A percentile compares a stretch with the other conserved stretches of the same genome.
These are phyloP conservation scores for Procambarus clarkii DNA, from an alignment of 1,140 invertebrate species.

Conservation along the genomic window DNA sequence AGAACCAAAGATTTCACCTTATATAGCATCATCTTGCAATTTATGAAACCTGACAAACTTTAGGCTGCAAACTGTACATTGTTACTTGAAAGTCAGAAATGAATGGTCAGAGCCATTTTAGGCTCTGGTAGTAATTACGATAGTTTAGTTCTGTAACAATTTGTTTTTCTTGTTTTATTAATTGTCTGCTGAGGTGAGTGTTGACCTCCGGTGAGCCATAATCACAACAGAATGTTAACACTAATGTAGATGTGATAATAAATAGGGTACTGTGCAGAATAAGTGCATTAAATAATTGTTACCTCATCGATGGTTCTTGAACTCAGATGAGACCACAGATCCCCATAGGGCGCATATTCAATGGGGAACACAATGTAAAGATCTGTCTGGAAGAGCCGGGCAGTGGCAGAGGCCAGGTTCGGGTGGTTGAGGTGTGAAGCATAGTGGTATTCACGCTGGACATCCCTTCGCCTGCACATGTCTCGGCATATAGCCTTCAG, in stretches of 20 bases:
- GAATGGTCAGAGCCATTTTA: too few species aligned
- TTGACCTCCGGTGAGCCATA: not conserved
- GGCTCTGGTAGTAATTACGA: not conserved
- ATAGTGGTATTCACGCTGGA: constrained; percentile 57
- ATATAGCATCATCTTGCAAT: too few species aligned
- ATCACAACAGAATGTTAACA: not conserved
- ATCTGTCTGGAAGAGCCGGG: constrained; percentile 59
- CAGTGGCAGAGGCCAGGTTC: constrained; percentile 25
- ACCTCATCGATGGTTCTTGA: constrained; percentile 54
- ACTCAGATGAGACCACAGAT: constrained; percentile 32
- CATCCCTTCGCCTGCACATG: constrained; percentile 44
- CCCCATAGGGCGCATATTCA: constrained; percentile 53
- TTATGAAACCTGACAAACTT: too few species aligned
- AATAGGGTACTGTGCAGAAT: too few species aligned
- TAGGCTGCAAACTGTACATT: too few species aligned
- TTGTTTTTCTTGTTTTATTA: too few species aligned
- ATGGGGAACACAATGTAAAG: constrained; percentile 57
- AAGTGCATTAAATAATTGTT: not conserved
- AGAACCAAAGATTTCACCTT: not conserved
- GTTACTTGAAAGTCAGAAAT: too few species aligned
- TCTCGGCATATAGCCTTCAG: constrained; percentile 51
- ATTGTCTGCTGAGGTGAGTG: not conserved
- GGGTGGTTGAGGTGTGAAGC: constrained; percentile 58
- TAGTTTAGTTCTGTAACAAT: not conserved
- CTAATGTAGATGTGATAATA: too few species aligned